Evolutionary conservation across 2,888 invertebrate species (phyloP), one percentile per base, ranked within the genome.

Genomic region (Campoplex nolae): DNA sequence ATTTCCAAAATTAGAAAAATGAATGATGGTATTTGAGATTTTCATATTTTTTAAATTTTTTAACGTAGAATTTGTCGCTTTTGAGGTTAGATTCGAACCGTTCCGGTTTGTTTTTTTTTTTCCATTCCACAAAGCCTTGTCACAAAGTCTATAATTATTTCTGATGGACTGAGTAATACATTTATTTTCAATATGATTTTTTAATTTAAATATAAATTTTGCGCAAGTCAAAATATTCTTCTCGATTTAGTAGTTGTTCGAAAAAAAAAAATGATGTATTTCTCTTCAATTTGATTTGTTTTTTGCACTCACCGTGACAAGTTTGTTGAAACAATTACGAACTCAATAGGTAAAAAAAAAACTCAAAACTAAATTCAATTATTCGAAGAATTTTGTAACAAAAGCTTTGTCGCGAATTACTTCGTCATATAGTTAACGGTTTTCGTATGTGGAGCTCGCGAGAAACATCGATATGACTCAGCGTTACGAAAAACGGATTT

Each of bases 241-340:
- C 23, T 42, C 32, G 8, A 58, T 45, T 38, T 76, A 62, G 62
- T 48, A 76, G 32, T 48, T 76, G 62, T 74, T 38, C 18, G 42
- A 42, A 7, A 62, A 28, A 76, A 65, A 7, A 16, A 13, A 16
- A 23, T 38, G 2, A 56, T 23, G 9, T 7, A 32, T n/a, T n/a
- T 28, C 16, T 51, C 51, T 18, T 9, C 7, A 71, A 48, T 18
- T 71, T 16, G 7, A 28, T 18, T 71, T 16, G 7, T 11, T 62
- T 62, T 58, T 32, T 7, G 9, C 3, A 67, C 18, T 67, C 51
- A 23, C 45, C 9, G 13, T 16, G 16, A 62, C 16, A 32, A 13
- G 62, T 32, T 62, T 1, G 16, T 62, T 16, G 6, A 4, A 62
- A 62, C 32, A 62, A 62, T 13, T 13, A 32, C 13, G 62, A 62